Percentiles rank a stretch among this genome's conserved stretches.
Evolutionary conservation across 2,113 vertebrate genomes (phyloP).

Genomic region (Leucopsar rothschildi): DNA sequence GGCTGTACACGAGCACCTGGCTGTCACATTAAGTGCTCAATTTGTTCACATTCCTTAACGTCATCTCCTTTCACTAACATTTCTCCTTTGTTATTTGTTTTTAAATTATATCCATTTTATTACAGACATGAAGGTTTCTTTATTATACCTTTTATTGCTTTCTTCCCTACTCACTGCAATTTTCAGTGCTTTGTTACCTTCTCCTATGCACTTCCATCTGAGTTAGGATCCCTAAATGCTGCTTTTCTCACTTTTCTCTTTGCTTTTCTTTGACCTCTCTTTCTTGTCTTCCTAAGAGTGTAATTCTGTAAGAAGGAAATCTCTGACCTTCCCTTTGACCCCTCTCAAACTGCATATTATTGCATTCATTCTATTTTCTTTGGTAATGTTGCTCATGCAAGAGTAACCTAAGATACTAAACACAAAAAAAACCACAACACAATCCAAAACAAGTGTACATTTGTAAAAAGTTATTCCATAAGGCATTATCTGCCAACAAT

Average conservation of each 20-base stretch:
- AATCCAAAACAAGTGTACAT: neutral
- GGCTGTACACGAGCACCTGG: neutral
- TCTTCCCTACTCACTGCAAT: neutral
- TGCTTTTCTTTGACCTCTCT: neutral
- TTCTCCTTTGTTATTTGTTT: neutral
- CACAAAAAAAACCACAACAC: neutral
- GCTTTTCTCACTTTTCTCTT: neutral
- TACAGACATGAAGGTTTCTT: neutral
- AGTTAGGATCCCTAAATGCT: neutral
- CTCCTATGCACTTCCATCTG: neutral
- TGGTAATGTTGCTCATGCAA: neutral
- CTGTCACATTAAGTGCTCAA: neutral
- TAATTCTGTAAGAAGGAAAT: neutral
- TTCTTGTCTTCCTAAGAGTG: neutral
- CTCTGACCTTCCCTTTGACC: neutral
- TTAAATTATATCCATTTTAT: neutral
- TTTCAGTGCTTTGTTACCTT: neutral
- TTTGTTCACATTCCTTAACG: neutral
- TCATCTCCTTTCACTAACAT: neutral
- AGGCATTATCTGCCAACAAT: neutral
- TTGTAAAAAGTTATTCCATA: neutral
- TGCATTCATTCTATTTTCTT: neutral
- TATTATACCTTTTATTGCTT: neutral
- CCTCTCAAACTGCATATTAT: neutral
- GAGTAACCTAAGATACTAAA: neutral